Evolutionary conservation across 2,797 vertebrate genomes (phyloP).

Genomic region (Nannoperca obscura): DNA sequence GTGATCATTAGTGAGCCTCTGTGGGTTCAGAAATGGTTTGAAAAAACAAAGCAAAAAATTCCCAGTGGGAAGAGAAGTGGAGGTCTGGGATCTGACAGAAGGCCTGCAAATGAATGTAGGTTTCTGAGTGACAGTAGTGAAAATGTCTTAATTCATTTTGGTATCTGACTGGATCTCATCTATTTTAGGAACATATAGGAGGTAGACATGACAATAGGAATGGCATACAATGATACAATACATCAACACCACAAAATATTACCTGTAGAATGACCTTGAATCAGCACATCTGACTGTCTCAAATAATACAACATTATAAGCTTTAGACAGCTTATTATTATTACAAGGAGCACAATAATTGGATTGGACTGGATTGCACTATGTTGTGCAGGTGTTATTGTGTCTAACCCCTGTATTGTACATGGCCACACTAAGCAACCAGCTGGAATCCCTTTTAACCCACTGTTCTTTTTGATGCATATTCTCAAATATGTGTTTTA

Average conservation of each 20-base stretch:
- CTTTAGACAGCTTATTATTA: neutral
- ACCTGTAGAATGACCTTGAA: neutral
- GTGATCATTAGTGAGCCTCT: conserved; percentile 3
- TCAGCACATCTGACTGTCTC: neutral
- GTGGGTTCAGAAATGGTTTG: neutral
- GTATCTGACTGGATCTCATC: neutral
- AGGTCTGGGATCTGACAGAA: neutral
- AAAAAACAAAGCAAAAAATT: conserved; percentile 3
- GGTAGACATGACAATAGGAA: neutral
- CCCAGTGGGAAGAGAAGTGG: neutral
- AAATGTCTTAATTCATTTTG: neutral
- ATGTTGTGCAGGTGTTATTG: neutral
- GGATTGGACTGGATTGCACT: neutral
- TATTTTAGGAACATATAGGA: neutral
- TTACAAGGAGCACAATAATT: neutral
- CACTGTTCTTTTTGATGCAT: conserved; percentile 1
- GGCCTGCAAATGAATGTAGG: neutral
- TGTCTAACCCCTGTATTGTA: neutral
- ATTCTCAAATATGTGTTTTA: neutral
- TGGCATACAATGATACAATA: neutral
- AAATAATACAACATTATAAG: neutral
- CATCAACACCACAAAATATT: neutral
- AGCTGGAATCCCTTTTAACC: neutral
- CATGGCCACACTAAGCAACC: neutral
- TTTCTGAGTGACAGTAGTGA: neutral